Conservation (phyloP, 2,888 invertebrate species). For the Neoascia interrupta region DNA sequence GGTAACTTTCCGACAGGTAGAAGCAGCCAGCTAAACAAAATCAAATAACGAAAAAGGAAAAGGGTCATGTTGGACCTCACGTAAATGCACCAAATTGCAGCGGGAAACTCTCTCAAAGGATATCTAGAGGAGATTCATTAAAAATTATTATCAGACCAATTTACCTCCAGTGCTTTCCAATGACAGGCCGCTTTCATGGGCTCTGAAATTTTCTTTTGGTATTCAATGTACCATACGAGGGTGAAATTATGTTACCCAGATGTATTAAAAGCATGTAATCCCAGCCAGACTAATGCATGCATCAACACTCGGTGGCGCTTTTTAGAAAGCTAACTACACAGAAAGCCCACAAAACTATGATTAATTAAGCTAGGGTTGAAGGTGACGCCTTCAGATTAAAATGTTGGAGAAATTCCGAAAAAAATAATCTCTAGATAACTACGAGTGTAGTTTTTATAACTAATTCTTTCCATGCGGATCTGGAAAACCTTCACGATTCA, state of each 20-base stretch:
- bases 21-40: not conserved
- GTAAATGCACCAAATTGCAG: not conserved
- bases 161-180: too few relatives aligned
- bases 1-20: not conserved
- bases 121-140: too few relatives aligned
- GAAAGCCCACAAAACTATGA: conserved; percentile 39
- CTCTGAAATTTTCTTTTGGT: not conserved
- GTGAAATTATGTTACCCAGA: conserved; percentile 1
- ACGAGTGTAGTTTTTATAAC: too few relatives aligned
- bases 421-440: too few relatives aligned
- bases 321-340: conserved; percentile 23
- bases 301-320: not conserved
- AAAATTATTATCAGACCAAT: too few relatives aligned
- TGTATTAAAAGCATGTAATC: conserved; percentile 18
- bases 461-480: too few relatives aligned
- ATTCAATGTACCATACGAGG: not conserved
- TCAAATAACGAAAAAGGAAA: not conserved
- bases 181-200: not conserved
- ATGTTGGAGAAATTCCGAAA: conserved; percentile 14
- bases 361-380: conserved; percentile 35
- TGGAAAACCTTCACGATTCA: too few relatives aligned
- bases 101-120: too few relatives aligned
- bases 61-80: not conserved
- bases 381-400: conserved; percentile 38
- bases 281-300: conserved; percentile 1